Evolutionary conservation across 2,113 vertebrate genomes (phyloP).

Genomic region (Protobothrops mucrosquamatus): DNA sequence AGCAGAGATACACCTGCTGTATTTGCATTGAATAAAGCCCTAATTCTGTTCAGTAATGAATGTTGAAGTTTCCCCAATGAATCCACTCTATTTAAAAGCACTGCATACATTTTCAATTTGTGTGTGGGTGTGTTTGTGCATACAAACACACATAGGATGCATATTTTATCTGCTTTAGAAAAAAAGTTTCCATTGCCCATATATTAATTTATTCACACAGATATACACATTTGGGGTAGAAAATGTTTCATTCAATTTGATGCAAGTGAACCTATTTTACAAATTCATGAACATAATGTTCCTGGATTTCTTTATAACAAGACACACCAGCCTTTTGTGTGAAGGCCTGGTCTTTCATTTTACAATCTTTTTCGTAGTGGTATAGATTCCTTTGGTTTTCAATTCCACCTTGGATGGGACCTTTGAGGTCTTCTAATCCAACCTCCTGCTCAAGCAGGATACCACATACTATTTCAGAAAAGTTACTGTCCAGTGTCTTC

Average conservation of each 20-base stretch:
- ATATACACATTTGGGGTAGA: background rate
- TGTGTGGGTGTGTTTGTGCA: background rate
- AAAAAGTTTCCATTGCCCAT: background rate
- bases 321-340: background rate
- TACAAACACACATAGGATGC: too few species aligned
- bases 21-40: conserved; percentile 63
- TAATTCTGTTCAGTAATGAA: conserved; percentile 58
- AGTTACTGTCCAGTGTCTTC: too few species aligned
- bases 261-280: background rate
- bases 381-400: background rate
- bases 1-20: conserved; percentile 55
- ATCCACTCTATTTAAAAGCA: conserved; percentile 53
- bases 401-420: background rate
- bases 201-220: conserved; percentile 2
- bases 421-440: too few species aligned
- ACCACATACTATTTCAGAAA: too few species aligned
- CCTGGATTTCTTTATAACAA: background rate
- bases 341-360: background rate
- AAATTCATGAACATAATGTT: background rate
- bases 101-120: conserved; percentile 29
- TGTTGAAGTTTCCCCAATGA: conserved; percentile 60
- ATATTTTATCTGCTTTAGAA: conserved; percentile 17
- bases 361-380: background rate
- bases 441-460: too few species aligned
- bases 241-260: background rate